Conservation (phyloP, 2,113 vertebrate genomes). For the Pipra filicauda region DNA sequence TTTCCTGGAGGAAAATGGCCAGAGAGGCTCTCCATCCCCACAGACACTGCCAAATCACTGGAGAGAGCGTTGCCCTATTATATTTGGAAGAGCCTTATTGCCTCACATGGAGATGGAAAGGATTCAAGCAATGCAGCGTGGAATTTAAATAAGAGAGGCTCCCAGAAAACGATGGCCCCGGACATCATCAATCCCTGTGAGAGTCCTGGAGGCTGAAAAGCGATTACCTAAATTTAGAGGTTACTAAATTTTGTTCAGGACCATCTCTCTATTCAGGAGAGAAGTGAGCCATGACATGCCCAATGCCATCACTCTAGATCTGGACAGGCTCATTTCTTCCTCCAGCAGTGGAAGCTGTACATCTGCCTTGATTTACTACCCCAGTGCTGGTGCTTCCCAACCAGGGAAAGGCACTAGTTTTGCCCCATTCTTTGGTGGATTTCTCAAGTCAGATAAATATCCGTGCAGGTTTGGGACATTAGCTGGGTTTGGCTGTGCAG, state of each 20-base stretch:
- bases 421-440: background rate
- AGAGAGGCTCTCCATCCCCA: background rate
- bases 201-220: background rate
- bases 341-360: background rate
- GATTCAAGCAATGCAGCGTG: background rate
- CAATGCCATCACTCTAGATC: background rate
- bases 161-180: background rate
- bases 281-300: background rate
- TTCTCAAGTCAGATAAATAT: background rate
- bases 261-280: background rate
- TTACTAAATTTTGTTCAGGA: constrained; percentile 1
- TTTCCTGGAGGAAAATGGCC: background rate
- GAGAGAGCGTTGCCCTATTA: background rate
- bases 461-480: fast-evolving
- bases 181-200: constrained; percentile 5
- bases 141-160: constrained; percentile 50
- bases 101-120: constrained; percentile 52
- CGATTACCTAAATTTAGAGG: background rate
- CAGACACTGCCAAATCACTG: background rate
- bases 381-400: background rate
- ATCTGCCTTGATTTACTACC: background rate
- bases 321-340: background rate
- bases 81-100: constrained; percentile 4
- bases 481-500: background rate
- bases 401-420: background rate